Evolutionary conservation across 2,113 vertebrate species (phyloP), one percentile per base, ranked within the genome.

Genomic region (Romanogobio albipinnatus): DNA sequence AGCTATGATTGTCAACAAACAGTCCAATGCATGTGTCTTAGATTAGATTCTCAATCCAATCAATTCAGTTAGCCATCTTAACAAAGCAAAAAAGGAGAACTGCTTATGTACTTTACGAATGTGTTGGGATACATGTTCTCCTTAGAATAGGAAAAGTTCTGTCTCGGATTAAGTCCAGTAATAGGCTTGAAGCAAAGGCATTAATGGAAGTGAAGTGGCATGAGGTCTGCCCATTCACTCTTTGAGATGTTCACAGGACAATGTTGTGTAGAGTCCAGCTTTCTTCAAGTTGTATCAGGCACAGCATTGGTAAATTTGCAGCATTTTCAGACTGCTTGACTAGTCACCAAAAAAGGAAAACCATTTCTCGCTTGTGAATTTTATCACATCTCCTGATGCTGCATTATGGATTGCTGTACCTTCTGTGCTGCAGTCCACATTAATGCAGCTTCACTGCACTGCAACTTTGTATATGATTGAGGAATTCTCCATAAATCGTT

Each of bases 101-200:
- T 45, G 36, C 78, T 79, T 36, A 59, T 17, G 7, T 56, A 26
- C 61, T 26, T 78, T 64, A 78, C 61, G n/a, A 77, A 61, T 33
- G 58, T 62, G 26, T 71, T 75, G 49, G 15, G 51, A 53, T 53
- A 15, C 51, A 26, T 85, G 83, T 84, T 86, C 43, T 53, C 71
- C 77, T 83, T 49, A 59, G 59, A 86, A 33, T 22, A 85, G 73
- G 77, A 84, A 56, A 88, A 87, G 85, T 88, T 74, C 85, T 87
- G 75, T 43, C 73, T 81, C 14, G 1, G 81, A 73, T 82, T 59
- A 89, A 86, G 88, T 87, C 86, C 66, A 70, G 84, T 91, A 91
- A 91, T 92, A 86, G 82, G 84, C 87, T 90, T 91, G 79, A 86
- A 83, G 84, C 13, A 56, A 83, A 49, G 87, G 86, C 82, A 90